Evolutionary conservation across 2,797 vertebrate species (phyloP).

Genomic region (Apodemus agrarius): DNA sequence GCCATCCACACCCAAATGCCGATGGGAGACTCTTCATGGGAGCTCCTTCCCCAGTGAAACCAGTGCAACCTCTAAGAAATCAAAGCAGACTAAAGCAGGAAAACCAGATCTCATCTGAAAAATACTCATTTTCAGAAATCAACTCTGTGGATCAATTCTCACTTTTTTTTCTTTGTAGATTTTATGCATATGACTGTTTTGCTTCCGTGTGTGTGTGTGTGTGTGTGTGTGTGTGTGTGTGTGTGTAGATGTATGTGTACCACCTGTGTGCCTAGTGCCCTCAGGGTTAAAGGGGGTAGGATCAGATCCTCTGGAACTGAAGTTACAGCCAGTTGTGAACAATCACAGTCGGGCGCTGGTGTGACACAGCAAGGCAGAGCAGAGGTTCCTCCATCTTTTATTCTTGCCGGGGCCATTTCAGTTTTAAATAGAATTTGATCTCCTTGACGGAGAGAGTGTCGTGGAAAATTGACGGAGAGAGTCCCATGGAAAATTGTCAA

Average conservation of each 20-base stretch:
- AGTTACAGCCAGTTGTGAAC: neutral
- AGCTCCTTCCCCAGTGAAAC: conserved; percentile 38
- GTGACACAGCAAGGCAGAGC: neutral
- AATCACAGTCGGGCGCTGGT: neutral
- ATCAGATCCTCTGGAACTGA: neutral
- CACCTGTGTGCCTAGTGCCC: neutral
- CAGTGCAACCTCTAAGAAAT: conserved; percentile 56
- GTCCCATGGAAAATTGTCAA: neutral
- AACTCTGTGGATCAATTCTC: neutral
- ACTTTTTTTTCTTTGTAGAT: neutral
- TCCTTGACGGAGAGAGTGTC: neutral
- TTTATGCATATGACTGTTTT: neutral
- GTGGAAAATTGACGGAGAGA: neutral
- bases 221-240: neutral
- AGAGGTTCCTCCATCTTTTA: neutral
- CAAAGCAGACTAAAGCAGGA: conserved; percentile 41
- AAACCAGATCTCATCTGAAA: conserved; percentile 61
- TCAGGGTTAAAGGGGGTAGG: neutral
- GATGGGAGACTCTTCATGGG: conserved; percentile 42
- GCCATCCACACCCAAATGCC: conserved; percentile 57
- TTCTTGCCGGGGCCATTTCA: neutral
- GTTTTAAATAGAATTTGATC: neutral
- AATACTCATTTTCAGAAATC: conserved; percentile 4
- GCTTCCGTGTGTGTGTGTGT: neutral
- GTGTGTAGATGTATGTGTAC: neutral